A percentile compares a stretch with the other conserved stretches of the same genome.
These are phyloP conservation scores for Mesoligia furuncula DNA, from an alignment of 2,888 invertebrate species.

Conservation along the genomic window DNA sequence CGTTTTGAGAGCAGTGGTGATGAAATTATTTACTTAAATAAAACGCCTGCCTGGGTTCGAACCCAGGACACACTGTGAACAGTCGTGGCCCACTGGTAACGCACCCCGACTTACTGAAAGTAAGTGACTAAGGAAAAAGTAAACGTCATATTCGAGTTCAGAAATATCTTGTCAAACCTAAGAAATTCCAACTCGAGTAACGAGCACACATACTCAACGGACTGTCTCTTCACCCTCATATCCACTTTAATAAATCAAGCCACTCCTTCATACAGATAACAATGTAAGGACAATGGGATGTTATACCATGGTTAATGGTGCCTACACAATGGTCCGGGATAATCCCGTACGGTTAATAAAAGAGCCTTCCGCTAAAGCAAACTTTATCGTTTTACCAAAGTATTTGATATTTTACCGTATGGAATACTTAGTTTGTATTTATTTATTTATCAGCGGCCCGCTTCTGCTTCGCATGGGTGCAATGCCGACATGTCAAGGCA, in stretches of 20 bases:
- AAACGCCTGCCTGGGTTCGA: neutral
- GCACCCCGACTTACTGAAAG: neutral
- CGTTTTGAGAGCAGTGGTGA: neutral
- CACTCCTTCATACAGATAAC: slow-evolving; percentile 57
- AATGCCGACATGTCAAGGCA: neutral
- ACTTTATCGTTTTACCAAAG: slow-evolving; percentile 59
- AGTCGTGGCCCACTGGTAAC: neutral
- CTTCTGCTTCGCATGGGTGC: no score
- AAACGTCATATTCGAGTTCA: neutral
- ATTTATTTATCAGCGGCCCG: neutral
- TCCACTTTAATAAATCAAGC: slow-evolving; percentile 50
- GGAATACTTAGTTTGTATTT: slow-evolving; percentile 27
- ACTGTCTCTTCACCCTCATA: slow-evolving; percentile 8
- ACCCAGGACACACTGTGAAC: neutral
- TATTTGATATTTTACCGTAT: slow-evolving; percentile 66
- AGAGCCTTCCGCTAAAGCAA: slow-evolving; percentile 70
- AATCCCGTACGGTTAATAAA: slow-evolving; percentile 78
- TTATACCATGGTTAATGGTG: slow-evolving; percentile 66
- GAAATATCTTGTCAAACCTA: neutral
- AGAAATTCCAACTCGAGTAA: neutral
- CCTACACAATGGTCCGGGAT: slow-evolving; percentile 70
- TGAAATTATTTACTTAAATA: neutral
- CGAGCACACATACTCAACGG: neutral
- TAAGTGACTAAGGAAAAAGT: neutral
- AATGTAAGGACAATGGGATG: slow-evolving; percentile 59